A percentile compares a stretch with the other conserved stretches of the same genome.
Evolutionary conservation across 2,888 invertebrate genomes (phyloP).

Genomic region (Taphrorychus bicolor): DNA sequence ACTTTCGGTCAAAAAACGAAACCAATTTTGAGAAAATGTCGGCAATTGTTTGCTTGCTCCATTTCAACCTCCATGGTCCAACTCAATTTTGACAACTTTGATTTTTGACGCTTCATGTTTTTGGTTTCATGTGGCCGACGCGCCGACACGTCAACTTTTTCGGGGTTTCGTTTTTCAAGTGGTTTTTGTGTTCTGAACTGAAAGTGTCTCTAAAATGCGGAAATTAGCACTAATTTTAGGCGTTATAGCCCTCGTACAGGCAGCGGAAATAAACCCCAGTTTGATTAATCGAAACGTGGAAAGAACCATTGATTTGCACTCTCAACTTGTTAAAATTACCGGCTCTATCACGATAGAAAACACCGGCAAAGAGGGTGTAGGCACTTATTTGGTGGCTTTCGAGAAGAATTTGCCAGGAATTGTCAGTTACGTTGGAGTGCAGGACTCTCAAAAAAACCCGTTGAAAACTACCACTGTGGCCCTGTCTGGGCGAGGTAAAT

Average conservation of each 20-base stretch:
- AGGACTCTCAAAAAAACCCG: slow-evolving; percentile 68
- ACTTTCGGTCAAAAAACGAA: no score
- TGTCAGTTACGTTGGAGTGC: slow-evolving; percentile 78
- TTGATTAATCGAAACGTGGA: slow-evolving; percentile 81
- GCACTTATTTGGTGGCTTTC: slow-evolving; percentile 73
- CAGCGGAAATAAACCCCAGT: slow-evolving; percentile 62
- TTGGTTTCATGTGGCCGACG: neutral
- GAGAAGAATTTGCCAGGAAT: slow-evolving; percentile 69
- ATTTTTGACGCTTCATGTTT: neutral
- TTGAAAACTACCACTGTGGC: slow-evolving; percentile 57
- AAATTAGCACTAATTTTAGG: slow-evolving; percentile 43
- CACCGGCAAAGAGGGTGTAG: slow-evolving; percentile 74
- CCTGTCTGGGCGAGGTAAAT: slow-evolving; percentile 10
- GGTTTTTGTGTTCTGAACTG: neutral
- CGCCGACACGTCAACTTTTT: neutral
- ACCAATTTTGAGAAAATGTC: no score
- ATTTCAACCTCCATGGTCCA: neutral
- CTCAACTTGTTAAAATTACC: slow-evolving; percentile 86
- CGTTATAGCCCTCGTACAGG: slow-evolving; percentile 36
- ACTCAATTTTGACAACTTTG: neutral
- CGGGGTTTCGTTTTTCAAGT: neutral
- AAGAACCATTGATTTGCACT: slow-evolving; percentile 83
- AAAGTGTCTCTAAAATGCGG: no score
- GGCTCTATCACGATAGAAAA: slow-evolving; percentile 86
- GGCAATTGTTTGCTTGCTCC: no score